phyloP scores from a whole-genome alignment of 2,113 vertebrate genomes.

The Desmodus rotundus region DNA sequence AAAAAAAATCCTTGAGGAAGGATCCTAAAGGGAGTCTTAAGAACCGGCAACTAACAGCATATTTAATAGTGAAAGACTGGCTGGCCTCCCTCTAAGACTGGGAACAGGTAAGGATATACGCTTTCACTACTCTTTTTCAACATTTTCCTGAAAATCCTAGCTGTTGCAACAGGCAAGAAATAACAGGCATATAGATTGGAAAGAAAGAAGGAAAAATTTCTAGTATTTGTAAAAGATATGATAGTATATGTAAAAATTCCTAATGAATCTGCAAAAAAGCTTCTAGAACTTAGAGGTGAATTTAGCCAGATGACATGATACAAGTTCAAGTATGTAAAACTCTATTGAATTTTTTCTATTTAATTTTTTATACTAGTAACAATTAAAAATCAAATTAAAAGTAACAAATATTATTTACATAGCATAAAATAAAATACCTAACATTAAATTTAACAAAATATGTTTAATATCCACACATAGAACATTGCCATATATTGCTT shows the following conservation, averaged over 20 bases:
- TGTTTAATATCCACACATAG: not conserved
- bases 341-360: not conserved
- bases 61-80: not conserved
- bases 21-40: not conserved
- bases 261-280: not conserved
- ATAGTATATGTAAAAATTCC: not conserved
- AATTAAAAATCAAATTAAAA: not conserved
- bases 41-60: not conserved
- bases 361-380: not conserved
- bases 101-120: not conserved
- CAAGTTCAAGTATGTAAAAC: not conserved
- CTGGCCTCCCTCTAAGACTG: not conserved
- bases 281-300: not conserved
- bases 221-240: not conserved
- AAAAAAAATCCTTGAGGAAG: not conserved
- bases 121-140: not conserved
- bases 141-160: not conserved
- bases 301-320: not conserved
- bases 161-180: not conserved
- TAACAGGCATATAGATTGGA: not conserved
- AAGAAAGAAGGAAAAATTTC: not conserved
- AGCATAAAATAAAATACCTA: not conserved
- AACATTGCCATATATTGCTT: not conserved
- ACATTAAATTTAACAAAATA: not conserved
- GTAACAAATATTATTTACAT: not conserved